These are phyloP conservation scores for Odontamblyopus rebecca DNA, from an alignment of 2,797 vertebrate species.

Conservation along the genomic window DNA sequence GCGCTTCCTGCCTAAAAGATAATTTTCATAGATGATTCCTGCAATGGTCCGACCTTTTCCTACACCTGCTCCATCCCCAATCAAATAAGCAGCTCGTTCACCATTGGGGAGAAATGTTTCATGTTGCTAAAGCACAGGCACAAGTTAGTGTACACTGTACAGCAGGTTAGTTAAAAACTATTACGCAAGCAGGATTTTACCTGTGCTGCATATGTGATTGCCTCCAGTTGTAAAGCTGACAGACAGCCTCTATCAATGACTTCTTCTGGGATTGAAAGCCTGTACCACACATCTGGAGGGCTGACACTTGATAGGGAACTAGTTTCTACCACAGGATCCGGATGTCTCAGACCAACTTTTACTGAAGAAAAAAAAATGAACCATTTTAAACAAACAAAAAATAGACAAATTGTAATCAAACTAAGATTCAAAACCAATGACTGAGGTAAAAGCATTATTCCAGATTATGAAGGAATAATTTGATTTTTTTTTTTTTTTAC, in stretches of 20 bases:
- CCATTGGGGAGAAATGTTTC: slow-evolving; percentile 96
- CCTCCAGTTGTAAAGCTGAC: slow-evolving; percentile 95
- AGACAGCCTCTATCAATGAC: slow-evolving; percentile 91
- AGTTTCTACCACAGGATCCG: slow-evolving; percentile 95
- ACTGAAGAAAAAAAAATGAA: slow-evolving; percentile 69
- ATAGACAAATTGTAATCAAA: background rate
- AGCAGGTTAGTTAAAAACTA: background rate
- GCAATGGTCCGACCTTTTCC: slow-evolving; percentile 98
- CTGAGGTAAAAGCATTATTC: background rate
- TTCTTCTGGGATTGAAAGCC: slow-evolving; percentile 92
- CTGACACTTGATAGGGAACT: slow-evolving; percentile 96
- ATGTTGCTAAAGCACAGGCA: slow-evolving; percentile 83
- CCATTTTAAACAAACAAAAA: background rate
- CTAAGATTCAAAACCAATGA: background rate
- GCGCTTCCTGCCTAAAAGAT: slow-evolving; percentile 94
- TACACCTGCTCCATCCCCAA: slow-evolving; percentile 96
- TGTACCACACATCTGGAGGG: slow-evolving; percentile 97
- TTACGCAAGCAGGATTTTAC: slow-evolving; percentile 63
- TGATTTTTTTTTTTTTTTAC: no score
- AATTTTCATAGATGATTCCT: slow-evolving; percentile 97
- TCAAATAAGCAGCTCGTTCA: slow-evolving; percentile 95
- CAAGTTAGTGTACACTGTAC: background rate
- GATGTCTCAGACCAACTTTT: slow-evolving; percentile 93
- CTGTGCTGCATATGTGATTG: slow-evolving; percentile 95
- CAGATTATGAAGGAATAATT: background rate